Conservation (phyloP, 2,113 vertebrate genomes). For the Geococcyx californianus region DNA sequence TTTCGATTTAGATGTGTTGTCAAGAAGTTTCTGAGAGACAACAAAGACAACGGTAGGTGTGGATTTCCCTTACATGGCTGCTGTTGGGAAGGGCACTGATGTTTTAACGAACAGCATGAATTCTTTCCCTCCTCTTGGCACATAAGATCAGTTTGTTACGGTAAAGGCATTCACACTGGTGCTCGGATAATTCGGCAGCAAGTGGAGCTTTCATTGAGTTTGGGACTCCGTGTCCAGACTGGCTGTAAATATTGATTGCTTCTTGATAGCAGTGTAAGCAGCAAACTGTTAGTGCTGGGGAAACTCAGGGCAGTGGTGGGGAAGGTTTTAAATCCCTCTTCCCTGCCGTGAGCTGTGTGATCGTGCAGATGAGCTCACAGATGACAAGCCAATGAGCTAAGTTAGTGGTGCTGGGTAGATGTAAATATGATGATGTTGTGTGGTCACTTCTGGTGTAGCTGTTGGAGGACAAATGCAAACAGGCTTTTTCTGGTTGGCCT, state of each 20-base stretch:
- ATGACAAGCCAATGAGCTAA: neutral
- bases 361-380: neutral
- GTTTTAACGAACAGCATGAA: neutral
- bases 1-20: constrained; percentile 83
- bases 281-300: neutral
- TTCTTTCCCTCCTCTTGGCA: neutral
- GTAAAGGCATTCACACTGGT: neutral
- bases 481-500: neutral
- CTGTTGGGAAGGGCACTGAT: neutral
- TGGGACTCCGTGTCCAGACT: neutral
- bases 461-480: rapidly evolving
- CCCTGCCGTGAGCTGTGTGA: neutral
- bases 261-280: neutral
- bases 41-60: constrained; percentile 83
- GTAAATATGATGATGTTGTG: rapidly evolving
- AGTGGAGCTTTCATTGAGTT: neutral
- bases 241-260: rapidly evolving
- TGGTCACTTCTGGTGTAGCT: rapidly evolving
- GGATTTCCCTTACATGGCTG: neutral
- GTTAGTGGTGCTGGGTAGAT: rapidly evolving
- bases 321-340: neutral
- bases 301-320: neutral
- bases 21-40: constrained; percentile 77
- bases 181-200: neutral
- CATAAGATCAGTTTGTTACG: rapidly evolving